A percentile compares a stretch with the other conserved stretches of the same genome.
phyloP scores from a whole-genome alignment of 2,797 vertebrate genomes.

The Pagetopsis macropterus region DNA sequence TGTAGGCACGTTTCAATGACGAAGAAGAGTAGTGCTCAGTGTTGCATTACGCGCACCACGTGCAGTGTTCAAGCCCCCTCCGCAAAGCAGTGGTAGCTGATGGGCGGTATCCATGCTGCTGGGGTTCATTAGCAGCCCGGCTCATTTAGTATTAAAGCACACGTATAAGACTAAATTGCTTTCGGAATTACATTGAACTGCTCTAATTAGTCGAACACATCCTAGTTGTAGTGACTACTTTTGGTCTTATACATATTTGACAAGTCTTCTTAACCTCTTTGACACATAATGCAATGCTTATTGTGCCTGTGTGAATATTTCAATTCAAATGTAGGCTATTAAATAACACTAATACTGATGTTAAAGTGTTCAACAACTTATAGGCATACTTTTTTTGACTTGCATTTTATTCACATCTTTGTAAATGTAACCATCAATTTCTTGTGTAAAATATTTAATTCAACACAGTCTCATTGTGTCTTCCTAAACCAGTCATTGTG shows the following conservation, averaged over 20 bases:
- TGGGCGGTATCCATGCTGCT: neutral
- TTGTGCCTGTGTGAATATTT: neutral
- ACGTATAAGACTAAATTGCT: fast-evolving
- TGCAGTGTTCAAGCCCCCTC: constrained; percentile 24
- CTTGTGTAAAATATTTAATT: too few relatives aligned
- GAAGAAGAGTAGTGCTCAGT: neutral
- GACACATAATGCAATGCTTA: neutral
- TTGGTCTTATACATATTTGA: constrained; percentile 4
- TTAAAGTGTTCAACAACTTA: too few relatives aligned
- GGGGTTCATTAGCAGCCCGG: neutral
- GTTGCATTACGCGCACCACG: constrained; percentile 49
- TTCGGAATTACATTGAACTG: neutral
- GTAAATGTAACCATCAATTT: too few relatives aligned
- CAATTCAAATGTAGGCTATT: too few relatives aligned
- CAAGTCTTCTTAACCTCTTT: neutral
- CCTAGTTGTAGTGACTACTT: neutral
- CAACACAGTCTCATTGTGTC: too few relatives aligned
- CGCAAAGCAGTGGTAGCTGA: neutral
- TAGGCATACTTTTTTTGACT: too few relatives aligned
- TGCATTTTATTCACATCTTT: too few relatives aligned
- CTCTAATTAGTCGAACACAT: too few relatives aligned
- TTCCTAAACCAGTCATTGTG: too few relatives aligned
- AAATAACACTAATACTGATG: neutral
- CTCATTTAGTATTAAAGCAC: neutral
- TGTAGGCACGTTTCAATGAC: constrained; percentile 25